Evolutionary conservation across 1,140 invertebrate genomes (phyloP).

Genomic region (Laupala kohalensis): DNA sequence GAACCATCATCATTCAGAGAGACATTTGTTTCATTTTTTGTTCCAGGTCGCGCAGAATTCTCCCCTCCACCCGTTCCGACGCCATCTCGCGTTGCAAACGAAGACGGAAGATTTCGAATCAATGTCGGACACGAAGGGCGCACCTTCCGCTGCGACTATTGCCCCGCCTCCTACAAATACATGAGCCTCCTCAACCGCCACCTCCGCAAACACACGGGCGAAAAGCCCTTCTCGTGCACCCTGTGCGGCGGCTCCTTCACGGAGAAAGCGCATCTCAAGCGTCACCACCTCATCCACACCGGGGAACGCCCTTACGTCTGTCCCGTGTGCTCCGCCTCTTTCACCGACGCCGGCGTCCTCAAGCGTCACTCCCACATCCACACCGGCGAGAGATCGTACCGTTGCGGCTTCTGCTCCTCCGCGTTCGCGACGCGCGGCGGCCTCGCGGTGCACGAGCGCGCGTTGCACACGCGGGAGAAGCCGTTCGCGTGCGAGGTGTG

Average conservation of each 20-base stretch:
- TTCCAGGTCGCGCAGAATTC: too few relatives aligned
- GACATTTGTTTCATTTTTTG: too few relatives aligned
- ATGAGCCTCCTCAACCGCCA: too few relatives aligned
- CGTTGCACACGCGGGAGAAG: constrained; percentile 26
- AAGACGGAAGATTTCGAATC: too few relatives aligned
- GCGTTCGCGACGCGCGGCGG: constrained; percentile 29
- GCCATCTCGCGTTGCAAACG: too few relatives aligned
- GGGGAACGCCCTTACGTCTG: constrained; percentile 30
- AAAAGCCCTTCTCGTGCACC: constrained; percentile 11
- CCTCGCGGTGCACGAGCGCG: constrained; percentile 26
- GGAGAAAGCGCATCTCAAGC: constrained; percentile 12
- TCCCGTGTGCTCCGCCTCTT: constrained; percentile 26
- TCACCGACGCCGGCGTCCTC: constrained; percentile 19
- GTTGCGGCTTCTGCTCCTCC: constrained; percentile 26
- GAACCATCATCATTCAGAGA: too few relatives aligned
- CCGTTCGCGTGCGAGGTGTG: constrained; percentile 24
- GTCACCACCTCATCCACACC: constrained; percentile 17
- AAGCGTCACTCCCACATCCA: constrained; percentile 21
- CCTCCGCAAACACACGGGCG: constrained; percentile 18
- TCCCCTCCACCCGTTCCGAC: too few relatives aligned
- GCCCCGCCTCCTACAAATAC: too few relatives aligned
- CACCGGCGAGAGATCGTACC: constrained; percentile 25
- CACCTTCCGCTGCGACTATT: too few relatives aligned
- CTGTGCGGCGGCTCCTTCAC: constrained; percentile 14
- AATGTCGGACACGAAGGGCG: too few relatives aligned